Evolutionary conservation across 1,140 invertebrate species (phyloP).

Genomic region (Vanessa tameamea): DNA sequence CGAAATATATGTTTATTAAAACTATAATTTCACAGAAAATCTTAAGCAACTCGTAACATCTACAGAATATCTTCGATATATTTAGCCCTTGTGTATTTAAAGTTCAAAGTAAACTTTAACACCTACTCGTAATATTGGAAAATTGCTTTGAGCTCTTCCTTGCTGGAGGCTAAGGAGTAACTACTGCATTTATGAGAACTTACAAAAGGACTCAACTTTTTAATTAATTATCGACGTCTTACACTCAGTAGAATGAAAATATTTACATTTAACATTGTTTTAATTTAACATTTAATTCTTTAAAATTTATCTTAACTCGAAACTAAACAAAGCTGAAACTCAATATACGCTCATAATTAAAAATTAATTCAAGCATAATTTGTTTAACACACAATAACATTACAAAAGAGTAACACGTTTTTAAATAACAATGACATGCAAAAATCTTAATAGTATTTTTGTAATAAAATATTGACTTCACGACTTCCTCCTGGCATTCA

Average conservation of each 20-base stretch:
- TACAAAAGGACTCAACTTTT: not conserved
- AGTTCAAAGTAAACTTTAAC: slow-evolving; percentile 1
- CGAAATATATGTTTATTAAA: too few species aligned
- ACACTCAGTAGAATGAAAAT: not conserved
- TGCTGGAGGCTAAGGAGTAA: not conserved
- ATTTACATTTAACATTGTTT: slow-evolving; percentile 1
- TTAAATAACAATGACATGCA: too few species aligned
- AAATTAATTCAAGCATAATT: not conserved
- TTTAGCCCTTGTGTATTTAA: not conserved
- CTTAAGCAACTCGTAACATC: too few species aligned
- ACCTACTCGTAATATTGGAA: not conserved
- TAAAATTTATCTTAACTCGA: not conserved
- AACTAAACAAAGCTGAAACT: not conserved
- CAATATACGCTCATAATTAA: not conserved
- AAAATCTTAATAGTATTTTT: too few species aligned
- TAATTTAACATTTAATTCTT: not conserved
- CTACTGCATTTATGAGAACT: not conserved
- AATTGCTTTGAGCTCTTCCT: not conserved
- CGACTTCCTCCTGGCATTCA: too few species aligned
- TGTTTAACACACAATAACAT: too few species aligned
- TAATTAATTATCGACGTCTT: not conserved
- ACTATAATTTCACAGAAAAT: too few species aligned
- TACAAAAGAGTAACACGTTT: too few species aligned
- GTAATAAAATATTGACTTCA: too few species aligned
- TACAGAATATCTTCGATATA: not conserved